Conservation (phyloP, 2,888 invertebrate genomes). For the Synanthedon tipuliformis region DNA sequence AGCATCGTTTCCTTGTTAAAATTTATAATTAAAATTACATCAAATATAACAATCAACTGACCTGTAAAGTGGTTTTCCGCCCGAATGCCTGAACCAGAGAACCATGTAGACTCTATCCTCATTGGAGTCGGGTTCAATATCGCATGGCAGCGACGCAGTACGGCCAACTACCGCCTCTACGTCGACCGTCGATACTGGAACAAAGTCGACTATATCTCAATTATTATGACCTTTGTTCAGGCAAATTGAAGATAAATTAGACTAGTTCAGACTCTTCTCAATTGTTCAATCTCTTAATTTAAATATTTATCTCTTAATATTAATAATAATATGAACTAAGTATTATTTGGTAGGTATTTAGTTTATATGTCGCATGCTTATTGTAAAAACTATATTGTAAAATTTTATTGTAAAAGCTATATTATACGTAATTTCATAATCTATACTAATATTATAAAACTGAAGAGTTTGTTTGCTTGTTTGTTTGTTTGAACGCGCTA, state of each 20-base stretch:
- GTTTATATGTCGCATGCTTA: too few relatives aligned
- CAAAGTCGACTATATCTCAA: conserved; percentile 52
- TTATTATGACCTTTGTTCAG: conserved; percentile 16
- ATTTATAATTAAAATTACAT: not conserved
- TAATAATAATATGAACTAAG: too few relatives aligned
- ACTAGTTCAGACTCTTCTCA: too few relatives aligned
- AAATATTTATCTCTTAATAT: too few relatives aligned
- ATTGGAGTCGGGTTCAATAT: conserved; percentile 84
- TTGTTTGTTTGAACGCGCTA: too few relatives aligned
- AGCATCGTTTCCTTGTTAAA: not conserved
- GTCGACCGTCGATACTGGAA: conserved; percentile 59
- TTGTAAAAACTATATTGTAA: too few relatives aligned
- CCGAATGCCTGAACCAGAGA: conserved; percentile 88
- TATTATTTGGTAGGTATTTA: too few relatives aligned
- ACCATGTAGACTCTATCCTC: conserved; percentile 93
- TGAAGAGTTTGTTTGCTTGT: too few relatives aligned
- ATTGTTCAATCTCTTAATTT: too few relatives aligned
- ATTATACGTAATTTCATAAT: too few relatives aligned
- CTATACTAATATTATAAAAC: too few relatives aligned
- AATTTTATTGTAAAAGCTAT: too few relatives aligned
- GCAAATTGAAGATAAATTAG: not conserved
- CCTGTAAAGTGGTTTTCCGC: conserved; percentile 91
- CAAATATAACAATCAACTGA: conserved; percentile 40
- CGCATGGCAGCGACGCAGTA: conserved; percentile 86
- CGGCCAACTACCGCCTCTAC: conserved; percentile 88